phyloP scores from a whole-genome alignment of 2,113 vertebrate species.

The Aegithalos caudatus region DNA sequence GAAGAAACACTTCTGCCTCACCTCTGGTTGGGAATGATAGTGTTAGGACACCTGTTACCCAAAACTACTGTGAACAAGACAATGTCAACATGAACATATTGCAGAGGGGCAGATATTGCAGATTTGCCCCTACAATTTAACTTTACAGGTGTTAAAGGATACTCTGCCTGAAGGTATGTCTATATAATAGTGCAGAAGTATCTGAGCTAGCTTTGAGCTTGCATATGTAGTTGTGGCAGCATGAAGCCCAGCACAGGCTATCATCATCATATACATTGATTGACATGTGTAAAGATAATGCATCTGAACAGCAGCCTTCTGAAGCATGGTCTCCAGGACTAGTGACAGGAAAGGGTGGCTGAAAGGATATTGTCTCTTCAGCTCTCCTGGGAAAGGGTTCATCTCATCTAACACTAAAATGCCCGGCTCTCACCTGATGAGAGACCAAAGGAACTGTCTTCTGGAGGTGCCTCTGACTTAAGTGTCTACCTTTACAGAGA shows the following conservation, averaged over 20 bases:
- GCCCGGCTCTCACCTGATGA: background rate
- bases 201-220: slow-evolving; percentile 65
- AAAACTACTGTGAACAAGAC: background rate
- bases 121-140: background rate
- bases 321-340: background rate
- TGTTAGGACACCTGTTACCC: slow-evolving; percentile 26
- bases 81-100: background rate
- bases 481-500: background rate
- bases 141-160: slow-evolving; percentile 50
- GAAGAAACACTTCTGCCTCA: slow-evolving; percentile 20
- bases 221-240: slow-evolving; percentile 55
- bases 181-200: slow-evolving; percentile 41
- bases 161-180: slow-evolving; percentile 19
- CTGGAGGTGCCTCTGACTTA: background rate
- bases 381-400: background rate
- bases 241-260: slow-evolving; percentile 55
- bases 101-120: background rate
- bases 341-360: background rate
- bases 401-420: background rate
- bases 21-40: slow-evolving; percentile 33
- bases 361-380: background rate
- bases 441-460: slow-evolving; percentile 21
- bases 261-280: slow-evolving; percentile 42
- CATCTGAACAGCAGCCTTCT: slow-evolving; percentile 35
- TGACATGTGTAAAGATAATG: background rate